These are phyloP conservation scores for Axea sp. DNA, from an alignment of 2,888 invertebrate genomes.

Conservation along the genomic window DNA sequence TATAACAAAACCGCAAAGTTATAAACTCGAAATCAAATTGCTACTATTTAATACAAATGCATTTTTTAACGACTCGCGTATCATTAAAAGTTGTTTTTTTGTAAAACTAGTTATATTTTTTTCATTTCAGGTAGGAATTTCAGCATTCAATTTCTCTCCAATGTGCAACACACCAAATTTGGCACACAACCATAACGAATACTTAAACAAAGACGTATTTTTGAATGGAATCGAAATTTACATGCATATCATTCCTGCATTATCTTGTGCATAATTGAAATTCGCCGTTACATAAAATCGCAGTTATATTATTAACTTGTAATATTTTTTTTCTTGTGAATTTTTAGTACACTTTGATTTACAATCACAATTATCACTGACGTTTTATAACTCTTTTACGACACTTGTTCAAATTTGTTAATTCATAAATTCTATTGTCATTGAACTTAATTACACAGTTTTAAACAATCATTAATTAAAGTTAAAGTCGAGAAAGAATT, in stretches of 20 bases:
- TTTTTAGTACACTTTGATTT: too few species aligned
- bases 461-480: background rate
- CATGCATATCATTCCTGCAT: slow-evolving; percentile 83
- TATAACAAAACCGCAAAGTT: too few species aligned
- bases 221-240: slow-evolving; percentile 91
- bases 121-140: slow-evolving; percentile 85
- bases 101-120: too few species aligned
- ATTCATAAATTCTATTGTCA: background rate
- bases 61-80: background rate
- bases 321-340: too few species aligned
- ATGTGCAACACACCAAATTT: slow-evolving; percentile 91
- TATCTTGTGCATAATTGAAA: slow-evolving; percentile 81
- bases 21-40: too few species aligned
- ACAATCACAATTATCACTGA: too few species aligned
- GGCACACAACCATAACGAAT: slow-evolving; percentile 96
- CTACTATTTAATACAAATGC: too few species aligned
- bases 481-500: too few species aligned
- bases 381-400: too few species aligned
- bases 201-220: slow-evolving; percentile 87
- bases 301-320: too few species aligned
- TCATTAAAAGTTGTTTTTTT: too few species aligned
- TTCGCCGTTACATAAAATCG: too few species aligned
- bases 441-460: background rate
- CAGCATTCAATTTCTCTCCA: slow-evolving; percentile 94
- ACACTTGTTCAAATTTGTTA: background rate